Evolutionary conservation across 2,797 vertebrate species (phyloP), one percentile per base, ranked within the genome.

Genomic region (Chaunax sp.): DNA sequence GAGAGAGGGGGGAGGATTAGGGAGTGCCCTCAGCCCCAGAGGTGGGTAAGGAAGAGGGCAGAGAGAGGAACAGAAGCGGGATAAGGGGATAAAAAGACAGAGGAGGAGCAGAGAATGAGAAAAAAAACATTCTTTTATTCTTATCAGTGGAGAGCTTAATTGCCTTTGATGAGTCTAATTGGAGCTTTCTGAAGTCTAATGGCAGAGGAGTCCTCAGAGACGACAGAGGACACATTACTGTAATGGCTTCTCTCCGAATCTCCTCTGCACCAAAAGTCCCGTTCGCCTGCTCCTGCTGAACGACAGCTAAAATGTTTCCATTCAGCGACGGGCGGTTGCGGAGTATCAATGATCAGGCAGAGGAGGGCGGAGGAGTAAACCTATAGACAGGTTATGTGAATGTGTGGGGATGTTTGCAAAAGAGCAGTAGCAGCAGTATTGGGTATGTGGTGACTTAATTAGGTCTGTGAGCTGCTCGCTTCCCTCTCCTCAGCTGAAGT

Each of bases 381-480:
- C 78, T 83, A 83, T 73, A 76, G 72, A 67, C 26, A 60, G 57
- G 23, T 55, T 57, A 63, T 77, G 64, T 73, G 70, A 75, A 11
- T 70, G 61, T 51, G 70, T 71, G 79, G 59, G 45, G 69, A 50
- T 85, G 80, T 91, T 86, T 85, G 86, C 78, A 86, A 88, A 90
- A 81, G 81, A 90, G 91, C 87, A 68, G 86, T 69, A 88, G 86
- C 85, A 88, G 89, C 89, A 89, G 86, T 89, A 91, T 91, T 83
- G 91, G 89, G 85, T 89, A 90, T 83, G 91, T 92, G 92, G 93
- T 93, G 92, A 94, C 92, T 94, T 95, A 94, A 94, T 95, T 93
- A 93, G 93, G 92, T 93, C 92, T 90, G 85, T 80, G 90, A 91
- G 90, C 88, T 83, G 85, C 86, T 93, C 89, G 83, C 92, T 92